Evolutionary conservation across 2,113 vertebrate genomes (phyloP).

Genomic region (Vicugna pacos): DNA sequence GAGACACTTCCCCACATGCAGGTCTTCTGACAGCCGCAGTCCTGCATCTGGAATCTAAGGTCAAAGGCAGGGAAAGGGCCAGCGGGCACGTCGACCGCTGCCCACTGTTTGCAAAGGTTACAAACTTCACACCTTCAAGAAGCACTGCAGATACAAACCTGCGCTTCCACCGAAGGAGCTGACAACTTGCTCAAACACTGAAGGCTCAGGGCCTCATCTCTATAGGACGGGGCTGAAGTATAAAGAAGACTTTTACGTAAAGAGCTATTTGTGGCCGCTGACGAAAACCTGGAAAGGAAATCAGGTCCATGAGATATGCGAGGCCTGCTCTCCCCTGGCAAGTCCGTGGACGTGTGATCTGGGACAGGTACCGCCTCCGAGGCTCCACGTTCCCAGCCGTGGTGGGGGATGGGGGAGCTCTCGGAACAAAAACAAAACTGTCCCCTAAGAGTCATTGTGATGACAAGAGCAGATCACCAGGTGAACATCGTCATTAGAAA

Average conservation of each 20-base stretch:
- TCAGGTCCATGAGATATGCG: background rate
- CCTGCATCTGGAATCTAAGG: background rate
- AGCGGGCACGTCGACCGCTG: background rate
- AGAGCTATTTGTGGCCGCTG: background rate
- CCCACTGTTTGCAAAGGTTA: background rate
- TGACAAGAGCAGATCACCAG: background rate
- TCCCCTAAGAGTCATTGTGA: background rate
- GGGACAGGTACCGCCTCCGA: background rate
- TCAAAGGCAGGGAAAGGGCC: background rate
- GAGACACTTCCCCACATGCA: background rate
- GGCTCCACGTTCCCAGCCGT: background rate
- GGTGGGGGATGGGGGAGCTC: rapidly evolving
- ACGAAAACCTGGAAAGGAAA: background rate
- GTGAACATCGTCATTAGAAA: background rate
- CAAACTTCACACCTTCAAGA: no score
- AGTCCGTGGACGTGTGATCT: background rate
- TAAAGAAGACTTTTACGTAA: background rate
- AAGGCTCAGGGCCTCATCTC: background rate
- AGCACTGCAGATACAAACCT: background rate
- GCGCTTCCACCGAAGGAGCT: background rate
- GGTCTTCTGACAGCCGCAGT: background rate
- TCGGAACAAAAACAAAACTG: background rate
- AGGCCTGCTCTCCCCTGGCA: no score
- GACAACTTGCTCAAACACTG: no score
- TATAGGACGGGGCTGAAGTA: rapidly evolving